These are phyloP conservation scores for Agrochola lota DNA, from an alignment of 2,888 invertebrate genomes.

Conservation along the genomic window DNA sequence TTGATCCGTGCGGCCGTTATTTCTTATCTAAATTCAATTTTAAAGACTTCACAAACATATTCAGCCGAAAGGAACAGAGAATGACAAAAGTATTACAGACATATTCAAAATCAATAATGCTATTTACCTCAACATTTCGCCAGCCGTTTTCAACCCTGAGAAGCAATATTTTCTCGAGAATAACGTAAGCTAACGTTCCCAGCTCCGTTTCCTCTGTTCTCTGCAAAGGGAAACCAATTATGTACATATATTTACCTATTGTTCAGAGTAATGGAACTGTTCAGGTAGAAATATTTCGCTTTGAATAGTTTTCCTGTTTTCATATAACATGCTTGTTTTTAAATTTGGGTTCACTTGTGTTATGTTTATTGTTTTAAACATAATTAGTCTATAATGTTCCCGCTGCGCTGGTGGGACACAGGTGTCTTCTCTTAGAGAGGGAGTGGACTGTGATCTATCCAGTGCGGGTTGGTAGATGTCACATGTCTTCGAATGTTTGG, in stretches of 20 bases:
- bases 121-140: constrained; percentile 80
- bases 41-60: neutral
- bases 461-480: neutral
- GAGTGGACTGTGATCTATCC: neutral
- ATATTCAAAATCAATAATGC: constrained; percentile 38
- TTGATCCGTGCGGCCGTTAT: too few relatives aligned
- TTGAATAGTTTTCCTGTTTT: constrained; percentile 54
- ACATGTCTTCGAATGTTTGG: neutral
- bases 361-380: neutral
- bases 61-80: neutral
- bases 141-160: constrained; percentile 82
- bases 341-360: neutral
- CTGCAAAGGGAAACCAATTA: constrained; percentile 72
- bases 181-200: constrained; percentile 84
- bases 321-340: constrained; percentile 4
- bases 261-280: constrained; percentile 46
- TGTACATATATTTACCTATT: constrained; percentile 61
- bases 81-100: constrained; percentile 12
- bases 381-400: neutral
- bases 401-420: neutral
- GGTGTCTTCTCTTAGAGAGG: neutral
- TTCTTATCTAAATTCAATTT: neutral
- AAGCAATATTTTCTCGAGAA: constrained; percentile 81
- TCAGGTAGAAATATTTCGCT: constrained; percentile 51
- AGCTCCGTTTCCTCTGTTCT: constrained; percentile 76